Evolutionary conservation across 2,888 invertebrate species (phyloP).

Genomic region (Venusia cambrica): DNA sequence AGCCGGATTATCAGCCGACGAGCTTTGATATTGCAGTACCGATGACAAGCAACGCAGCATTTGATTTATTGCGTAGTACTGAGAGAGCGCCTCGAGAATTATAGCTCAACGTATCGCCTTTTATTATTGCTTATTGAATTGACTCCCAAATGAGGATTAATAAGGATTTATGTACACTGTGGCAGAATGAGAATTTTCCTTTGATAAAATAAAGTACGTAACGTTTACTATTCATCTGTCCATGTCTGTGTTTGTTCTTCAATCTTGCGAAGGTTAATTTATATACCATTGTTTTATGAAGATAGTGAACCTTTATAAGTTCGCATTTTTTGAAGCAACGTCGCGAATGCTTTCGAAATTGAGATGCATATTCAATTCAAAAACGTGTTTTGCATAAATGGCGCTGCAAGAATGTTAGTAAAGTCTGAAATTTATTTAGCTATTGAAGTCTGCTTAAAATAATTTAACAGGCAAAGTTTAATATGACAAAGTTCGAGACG

Average conservation of each 20-base stretch:
- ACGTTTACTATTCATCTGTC: conserved; percentile 57
- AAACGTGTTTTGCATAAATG: conserved; percentile 21
- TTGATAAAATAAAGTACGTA: conserved; percentile 47
- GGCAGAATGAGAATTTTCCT: conserved; percentile 46
- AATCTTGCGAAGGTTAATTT: conserved; percentile 38
- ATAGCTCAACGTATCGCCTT: conserved; percentile 50
- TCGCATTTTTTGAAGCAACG: conserved; percentile 10
- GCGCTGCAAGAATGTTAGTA: conserved; percentile 4
- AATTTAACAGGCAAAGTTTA: conserved; percentile 55
- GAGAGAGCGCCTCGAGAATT: conserved; percentile 54
- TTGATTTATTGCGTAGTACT: conserved; percentile 59
- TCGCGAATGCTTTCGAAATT: conserved; percentile 7
- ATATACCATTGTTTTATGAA: conserved; percentile 28
- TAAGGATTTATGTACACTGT: conserved; percentile 59
- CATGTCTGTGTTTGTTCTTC: conserved; percentile 47
- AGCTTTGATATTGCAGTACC: conserved; percentile 55
- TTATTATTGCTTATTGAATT: conserved; percentile 64
- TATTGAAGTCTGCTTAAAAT: conserved; percentile 40
- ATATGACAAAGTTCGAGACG: conserved; percentile 69
- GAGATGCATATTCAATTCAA: conserved; percentile 1
- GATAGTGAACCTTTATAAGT: conserved; percentile 11
- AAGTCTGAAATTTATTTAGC: conserved; percentile 23
- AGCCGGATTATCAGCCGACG: conserved; percentile 50
- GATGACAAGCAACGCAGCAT: conserved; percentile 66
- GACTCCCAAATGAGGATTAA: conserved; percentile 66